A percentile compares a stretch with the other conserved stretches of the same genome.
phyloP scores from a whole-genome alignment of 2,888 invertebrate genomes.

The Macrosoma leucophasiata region DNA sequence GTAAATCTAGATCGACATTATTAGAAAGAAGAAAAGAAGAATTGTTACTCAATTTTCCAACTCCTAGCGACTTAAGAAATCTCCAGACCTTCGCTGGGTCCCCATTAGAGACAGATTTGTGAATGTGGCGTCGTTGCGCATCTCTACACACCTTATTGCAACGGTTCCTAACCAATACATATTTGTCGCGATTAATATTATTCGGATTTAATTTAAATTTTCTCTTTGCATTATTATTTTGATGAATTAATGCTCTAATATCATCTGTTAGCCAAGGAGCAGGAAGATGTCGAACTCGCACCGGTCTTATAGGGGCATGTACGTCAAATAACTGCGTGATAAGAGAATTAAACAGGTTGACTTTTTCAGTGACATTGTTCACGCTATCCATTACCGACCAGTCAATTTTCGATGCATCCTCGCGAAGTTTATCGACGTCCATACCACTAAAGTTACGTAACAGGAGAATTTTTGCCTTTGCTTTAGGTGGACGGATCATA shows the following conservation, averaged over 20 bases:
- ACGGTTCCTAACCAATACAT: slow-evolving; percentile 4
- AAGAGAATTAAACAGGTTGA: slow-evolving; percentile 1
- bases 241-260: slow-evolving; percentile 5
- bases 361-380: slow-evolving; percentile 6
- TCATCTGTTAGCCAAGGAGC: slow-evolving; percentile 16
- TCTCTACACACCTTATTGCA: slow-evolving; percentile 7
- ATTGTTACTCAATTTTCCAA: slow-evolving; percentile 2
- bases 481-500: slow-evolving; percentile 12
- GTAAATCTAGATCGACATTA: no score
- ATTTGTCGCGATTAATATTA: neutral
- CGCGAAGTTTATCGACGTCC: neutral
- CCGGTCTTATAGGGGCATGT: slow-evolving; percentile 12
- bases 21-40: no score
- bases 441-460: slow-evolving; percentile 3
- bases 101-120: slow-evolving; percentile 2
- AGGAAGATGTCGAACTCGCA: slow-evolving; percentile 12
- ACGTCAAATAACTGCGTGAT: slow-evolving; percentile 4
- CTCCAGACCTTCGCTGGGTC: slow-evolving; percentile 2
- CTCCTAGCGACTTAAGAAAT: slow-evolving; percentile 7
- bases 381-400: slow-evolving; percentile 1
- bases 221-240: slow-evolving; percentile 6
- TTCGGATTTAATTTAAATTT: slow-evolving; percentile 2
- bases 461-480: slow-evolving; percentile 2
- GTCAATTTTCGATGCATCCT: slow-evolving; percentile 5
- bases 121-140: slow-evolving; percentile 10